These are phyloP conservation scores for Apis florea DNA, from an alignment of 1,140 invertebrate genomes.

Conservation along the genomic window DNA sequence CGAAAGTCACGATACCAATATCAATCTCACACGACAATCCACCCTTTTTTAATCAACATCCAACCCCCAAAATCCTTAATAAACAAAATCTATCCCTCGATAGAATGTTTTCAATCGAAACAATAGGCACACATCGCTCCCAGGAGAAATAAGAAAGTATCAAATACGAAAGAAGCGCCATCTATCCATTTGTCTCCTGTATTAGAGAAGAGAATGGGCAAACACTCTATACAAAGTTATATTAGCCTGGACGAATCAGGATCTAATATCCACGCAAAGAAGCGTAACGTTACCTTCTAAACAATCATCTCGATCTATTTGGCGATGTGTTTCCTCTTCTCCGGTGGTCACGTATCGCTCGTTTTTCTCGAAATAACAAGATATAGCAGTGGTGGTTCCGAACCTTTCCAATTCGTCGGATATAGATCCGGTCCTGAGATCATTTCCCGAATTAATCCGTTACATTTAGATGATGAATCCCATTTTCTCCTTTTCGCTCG, in stretches of 20 bases:
- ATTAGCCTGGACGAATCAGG: background rate
- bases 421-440: constrained; percentile 33
- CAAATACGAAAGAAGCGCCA: background rate
- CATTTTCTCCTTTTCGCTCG: background rate
- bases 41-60: background rate
- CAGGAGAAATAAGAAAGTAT: constrained; percentile 24
- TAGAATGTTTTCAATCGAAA: background rate
- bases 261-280: constrained; percentile 25
- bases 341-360: constrained; percentile 52
- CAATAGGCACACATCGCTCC: background rate
- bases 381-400: constrained; percentile 37
- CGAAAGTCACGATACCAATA: background rate
- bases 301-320: constrained; percentile 38
- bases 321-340: constrained; percentile 37
- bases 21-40: background rate
- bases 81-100: background rate
- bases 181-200: too few relatives aligned
- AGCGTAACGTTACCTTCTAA: constrained; percentile 47
- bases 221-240: background rate
- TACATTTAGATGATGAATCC: constrained; percentile 2
- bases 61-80: background rate
- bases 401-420: constrained; percentile 35
- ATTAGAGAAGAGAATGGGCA: background rate
- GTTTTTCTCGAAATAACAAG: constrained; percentile 52
- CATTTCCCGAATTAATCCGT: constrained; percentile 33